Base-by-base conservation (phyloP, 2,797 vertebrate genomes). In the Hypotaenidia philippensis region DNA sequence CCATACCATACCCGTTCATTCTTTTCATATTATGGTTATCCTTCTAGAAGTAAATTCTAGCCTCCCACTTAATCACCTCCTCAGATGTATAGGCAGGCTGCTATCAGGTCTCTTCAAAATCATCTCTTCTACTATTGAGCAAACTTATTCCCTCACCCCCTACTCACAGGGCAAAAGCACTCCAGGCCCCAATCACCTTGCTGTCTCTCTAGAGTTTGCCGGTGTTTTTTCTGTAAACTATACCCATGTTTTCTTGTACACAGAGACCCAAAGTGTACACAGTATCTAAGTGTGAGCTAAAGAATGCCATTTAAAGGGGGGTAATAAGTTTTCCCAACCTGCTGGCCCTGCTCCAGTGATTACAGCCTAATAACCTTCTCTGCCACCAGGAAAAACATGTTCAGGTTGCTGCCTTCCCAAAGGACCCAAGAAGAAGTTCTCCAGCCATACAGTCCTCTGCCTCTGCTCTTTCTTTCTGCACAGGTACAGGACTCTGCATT, bases 401-500 rank as follows among this genome's bases (percentile, higher is more conserved):
- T 83, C 36, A 38, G 11, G 12, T 91, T 2, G 6, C n/a, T 38
- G 47, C 8, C 14, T 40, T 60, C 40, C 40, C 16, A 11, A 34
- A 5, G 9, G 0, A 8, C 6, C n/a, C 38, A 27, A 11, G 15
- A 44, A 78, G 16, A 1, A 71, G 15, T 6, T 11, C 5, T 27
- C 31, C 50, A 72, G 13, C 10, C 27, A 13, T 8, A n/a, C 31
- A 70, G 31, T 22, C 8, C 29, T 8, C 25, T 13, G 9, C 4
- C n/a, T 85, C 9, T 7, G 6, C 14, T 32, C 8, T 21, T 69
- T 5, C 15, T 76, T 64, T 7, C 21, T 44, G 41, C 9, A 44
- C 23, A 61, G 13, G 9, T n/a, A 21, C 10, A 65, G 20, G 31
- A 40, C 22, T 56, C 40, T 29, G 23, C 16, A 31, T 49, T 56